Evolutionary conservation across 2,797 vertebrate genomes (phyloP).

Genomic region (Trachops cirrhosus): DNA sequence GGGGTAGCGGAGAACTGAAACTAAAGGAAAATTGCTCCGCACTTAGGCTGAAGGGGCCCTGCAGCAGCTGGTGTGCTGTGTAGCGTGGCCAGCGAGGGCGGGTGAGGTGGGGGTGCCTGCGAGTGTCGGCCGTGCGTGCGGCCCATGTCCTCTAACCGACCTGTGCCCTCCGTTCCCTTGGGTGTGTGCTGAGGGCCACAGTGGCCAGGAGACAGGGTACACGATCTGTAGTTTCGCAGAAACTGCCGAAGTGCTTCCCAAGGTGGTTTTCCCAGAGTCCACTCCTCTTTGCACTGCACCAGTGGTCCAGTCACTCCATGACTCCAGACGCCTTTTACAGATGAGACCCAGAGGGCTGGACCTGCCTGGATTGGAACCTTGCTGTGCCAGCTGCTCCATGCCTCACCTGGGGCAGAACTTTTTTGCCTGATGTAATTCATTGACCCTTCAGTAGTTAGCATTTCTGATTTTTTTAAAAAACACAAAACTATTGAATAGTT

Average conservation of each 20-base stretch:
- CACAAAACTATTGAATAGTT: neutral
- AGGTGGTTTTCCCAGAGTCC: neutral
- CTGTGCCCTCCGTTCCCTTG: neutral
- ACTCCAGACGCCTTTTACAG: neutral
- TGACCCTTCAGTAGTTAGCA: neutral
- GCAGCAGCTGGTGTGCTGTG: neutral
- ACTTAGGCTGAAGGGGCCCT: neutral
- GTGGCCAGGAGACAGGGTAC: neutral
- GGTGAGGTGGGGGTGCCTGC: too few species aligned
- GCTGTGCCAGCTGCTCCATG: neutral
- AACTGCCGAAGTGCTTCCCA: neutral
- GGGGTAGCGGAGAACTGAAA: neutral
- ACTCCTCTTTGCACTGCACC: neutral
- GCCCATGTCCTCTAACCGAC: neutral
- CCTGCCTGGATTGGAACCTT: neutral
- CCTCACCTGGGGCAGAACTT: neutral
- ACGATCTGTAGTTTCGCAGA: neutral
- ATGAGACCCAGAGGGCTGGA: neutral
- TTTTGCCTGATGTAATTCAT: neutral
- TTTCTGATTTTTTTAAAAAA: neutral
- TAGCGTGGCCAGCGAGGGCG: accelerated
- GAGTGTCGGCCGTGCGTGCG: accelerated
- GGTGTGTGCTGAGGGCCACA: neutral
- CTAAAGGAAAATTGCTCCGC: neutral
- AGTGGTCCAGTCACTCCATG: accelerated